A percentile compares a stretch with the other conserved stretches of the same genome.
Evolutionary conservation across 2,113 vertebrate genomes (phyloP).

Genomic region (Neomonachus schauinslandi): DNA sequence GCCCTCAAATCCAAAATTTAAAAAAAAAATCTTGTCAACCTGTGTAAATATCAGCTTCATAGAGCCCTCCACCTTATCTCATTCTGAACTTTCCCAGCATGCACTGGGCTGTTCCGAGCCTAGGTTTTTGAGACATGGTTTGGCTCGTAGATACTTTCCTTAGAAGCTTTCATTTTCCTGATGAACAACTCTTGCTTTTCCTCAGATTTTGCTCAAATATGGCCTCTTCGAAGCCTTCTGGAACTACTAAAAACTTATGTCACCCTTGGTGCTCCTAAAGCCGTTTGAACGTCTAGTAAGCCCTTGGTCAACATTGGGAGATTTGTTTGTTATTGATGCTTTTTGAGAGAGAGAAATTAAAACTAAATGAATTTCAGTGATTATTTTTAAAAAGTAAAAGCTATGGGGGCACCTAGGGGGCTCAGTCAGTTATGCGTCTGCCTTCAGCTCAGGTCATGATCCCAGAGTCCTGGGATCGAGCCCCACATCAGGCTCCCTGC

Average conservation of each 20-base stretch:
- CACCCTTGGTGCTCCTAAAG: not conserved
- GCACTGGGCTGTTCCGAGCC: not conserved
- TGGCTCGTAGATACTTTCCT: not conserved
- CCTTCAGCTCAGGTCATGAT: not conserved
- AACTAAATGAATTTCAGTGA: not conserved
- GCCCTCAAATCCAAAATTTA: not conserved
- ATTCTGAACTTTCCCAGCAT: not conserved
- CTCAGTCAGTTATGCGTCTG: not conserved
- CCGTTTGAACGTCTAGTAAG: not conserved
- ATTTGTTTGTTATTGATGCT: not conserved
- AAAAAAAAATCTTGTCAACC: not conserved
- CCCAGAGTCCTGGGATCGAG: not conserved
- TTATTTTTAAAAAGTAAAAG: conserved; percentile 3
- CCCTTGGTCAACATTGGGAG: not conserved
- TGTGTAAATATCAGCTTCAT: not conserved
- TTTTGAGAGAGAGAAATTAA: conserved; percentile 8
- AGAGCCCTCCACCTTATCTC: not conserved
- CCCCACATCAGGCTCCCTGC: not conserved
- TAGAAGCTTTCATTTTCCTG: not conserved
- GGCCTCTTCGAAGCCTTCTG: not conserved
- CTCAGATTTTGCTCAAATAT: not conserved
- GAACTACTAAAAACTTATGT: not conserved
- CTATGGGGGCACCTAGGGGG: not conserved
- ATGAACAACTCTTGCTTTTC: not conserved
- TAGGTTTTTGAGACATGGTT: not conserved